These are phyloP conservation scores for Dendrolimus pini DNA, from an alignment of 2,888 invertebrate species.

Conservation along the genomic window DNA sequence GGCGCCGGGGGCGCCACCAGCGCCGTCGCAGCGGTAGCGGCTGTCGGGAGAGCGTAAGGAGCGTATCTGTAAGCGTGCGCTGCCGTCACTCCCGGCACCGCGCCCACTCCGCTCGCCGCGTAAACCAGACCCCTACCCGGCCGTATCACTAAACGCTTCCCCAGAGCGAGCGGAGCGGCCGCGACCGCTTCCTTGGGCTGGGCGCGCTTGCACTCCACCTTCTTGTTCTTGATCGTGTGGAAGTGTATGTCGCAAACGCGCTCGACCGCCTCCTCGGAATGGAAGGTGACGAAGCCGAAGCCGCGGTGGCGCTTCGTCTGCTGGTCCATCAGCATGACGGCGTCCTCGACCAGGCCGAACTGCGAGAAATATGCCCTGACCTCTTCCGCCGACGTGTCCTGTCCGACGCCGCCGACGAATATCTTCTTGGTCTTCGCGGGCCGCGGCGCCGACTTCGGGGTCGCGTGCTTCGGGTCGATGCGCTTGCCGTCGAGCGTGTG, in stretches of 20 bases:
- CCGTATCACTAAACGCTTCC: conserved; percentile 83
- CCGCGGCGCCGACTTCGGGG: conserved; percentile 92
- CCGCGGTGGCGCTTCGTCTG: conserved; percentile 94
- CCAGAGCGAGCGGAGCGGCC: conserved; percentile 81
- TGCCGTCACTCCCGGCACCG: conserved; percentile 55
- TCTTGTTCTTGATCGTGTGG: conserved; percentile 94
- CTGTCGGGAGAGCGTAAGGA: conserved; percentile 71
- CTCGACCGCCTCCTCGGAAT: conserved; percentile 93
- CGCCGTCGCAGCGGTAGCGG: conserved; percentile 37
- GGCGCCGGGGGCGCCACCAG: conserved; percentile 72
- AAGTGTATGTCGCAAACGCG: conserved; percentile 96
- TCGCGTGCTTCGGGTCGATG: conserved; percentile 96
- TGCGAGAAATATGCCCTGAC: conserved; percentile 93
- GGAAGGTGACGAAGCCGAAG: conserved; percentile 94
- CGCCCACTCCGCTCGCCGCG: conserved; percentile 69
- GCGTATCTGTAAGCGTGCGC: conserved; percentile 68
- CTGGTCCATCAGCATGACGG: conserved; percentile 96
- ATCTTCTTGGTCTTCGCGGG: conserved; percentile 94
- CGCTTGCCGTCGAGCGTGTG: conserved; percentile 95
- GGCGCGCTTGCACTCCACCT: conserved; percentile 92
- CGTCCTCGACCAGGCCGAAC: conserved; percentile 93
- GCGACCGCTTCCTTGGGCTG: conserved; percentile 92
- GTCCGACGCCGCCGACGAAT: conserved; percentile 94
- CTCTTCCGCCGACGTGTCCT: conserved; percentile 94
- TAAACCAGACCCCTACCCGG: conserved; percentile 80